Conservation (phyloP, 1,140 invertebrate genomes). For the Neuroterus valhalla region DNA sequence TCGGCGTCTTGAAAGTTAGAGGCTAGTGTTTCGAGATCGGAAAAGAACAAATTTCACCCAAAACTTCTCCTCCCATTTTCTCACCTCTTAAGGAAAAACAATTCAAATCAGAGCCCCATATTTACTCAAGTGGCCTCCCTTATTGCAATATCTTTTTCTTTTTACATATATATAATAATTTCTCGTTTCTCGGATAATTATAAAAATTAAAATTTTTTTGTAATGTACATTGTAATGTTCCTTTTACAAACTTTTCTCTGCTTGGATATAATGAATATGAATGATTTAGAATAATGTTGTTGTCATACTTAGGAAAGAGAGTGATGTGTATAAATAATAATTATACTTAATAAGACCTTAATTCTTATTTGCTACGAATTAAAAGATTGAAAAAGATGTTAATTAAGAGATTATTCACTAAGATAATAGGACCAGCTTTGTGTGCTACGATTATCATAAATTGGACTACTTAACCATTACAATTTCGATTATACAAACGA, state of each 20-base stretch:
- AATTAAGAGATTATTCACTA: not conserved
- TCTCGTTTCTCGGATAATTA: not conserved
- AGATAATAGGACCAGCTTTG: not conserved
- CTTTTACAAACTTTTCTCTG: too few relatives aligned
- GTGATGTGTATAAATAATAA: too few relatives aligned
- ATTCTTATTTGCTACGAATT: not conserved
- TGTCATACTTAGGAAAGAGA: too few relatives aligned
- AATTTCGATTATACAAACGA: constrained; percentile 26
- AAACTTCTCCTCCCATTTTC: constrained; percentile 4
- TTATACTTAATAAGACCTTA: too few relatives aligned
- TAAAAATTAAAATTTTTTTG: too few relatives aligned
- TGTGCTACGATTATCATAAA: not conserved
- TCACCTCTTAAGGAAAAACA: not conserved
- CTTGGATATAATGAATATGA: too few relatives aligned
- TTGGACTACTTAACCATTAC: constrained; percentile 22
- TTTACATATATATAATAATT: not conserved
- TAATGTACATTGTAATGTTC: too few relatives aligned
- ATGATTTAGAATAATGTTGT: too few relatives aligned
- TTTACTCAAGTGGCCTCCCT: too few relatives aligned
- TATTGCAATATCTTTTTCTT: not conserved
- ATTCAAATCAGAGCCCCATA: too few relatives aligned
- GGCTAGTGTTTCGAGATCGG: constrained; percentile 9
- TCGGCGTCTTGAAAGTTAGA: constrained; percentile 3
- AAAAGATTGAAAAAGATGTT: not conserved
- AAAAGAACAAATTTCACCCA: constrained; percentile 30